Evolutionary conservation across 2,113 vertebrate species (phyloP).

Genomic region (Macrotis lagotis): DNA sequence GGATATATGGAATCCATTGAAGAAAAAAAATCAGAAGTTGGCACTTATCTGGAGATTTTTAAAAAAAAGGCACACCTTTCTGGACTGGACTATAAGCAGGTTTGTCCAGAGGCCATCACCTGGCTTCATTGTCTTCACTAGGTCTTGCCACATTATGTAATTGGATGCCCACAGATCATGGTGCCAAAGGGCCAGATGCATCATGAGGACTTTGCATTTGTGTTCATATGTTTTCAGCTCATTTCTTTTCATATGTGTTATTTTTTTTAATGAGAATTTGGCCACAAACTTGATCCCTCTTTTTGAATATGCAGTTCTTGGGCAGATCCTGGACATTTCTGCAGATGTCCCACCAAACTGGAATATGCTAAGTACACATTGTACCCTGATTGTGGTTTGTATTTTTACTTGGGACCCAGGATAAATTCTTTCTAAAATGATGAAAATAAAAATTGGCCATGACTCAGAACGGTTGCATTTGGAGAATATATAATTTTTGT

Average conservation of each 20-base stretch:
- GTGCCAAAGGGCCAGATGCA: neutral
- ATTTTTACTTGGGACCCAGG: conserved; percentile 23
- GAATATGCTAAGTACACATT: conserved; percentile 15
- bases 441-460: neutral
- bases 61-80: neutral
- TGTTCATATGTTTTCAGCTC: neutral
- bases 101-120: neutral
- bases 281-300: conserved; percentile 9
- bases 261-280: conserved; percentile 10
- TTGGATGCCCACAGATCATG: neutral
- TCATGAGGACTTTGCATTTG: neutral
- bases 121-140: neutral
- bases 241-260: conserved; percentile 2
- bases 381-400: neutral
- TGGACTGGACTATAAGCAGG: neutral
- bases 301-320: neutral
- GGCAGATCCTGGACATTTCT: conserved; percentile 16
- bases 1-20: conserved; percentile 44
- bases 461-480: neutral
- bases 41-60: conserved; percentile 4
- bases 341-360: neutral
- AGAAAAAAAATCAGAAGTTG: conserved; percentile 11
- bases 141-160: neutral
- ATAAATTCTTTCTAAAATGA: conserved; percentile 43
- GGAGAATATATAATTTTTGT: neutral